Base-by-base conservation (phyloP, 2,888 invertebrate genomes). In the Amaurobius ferox region DNA sequence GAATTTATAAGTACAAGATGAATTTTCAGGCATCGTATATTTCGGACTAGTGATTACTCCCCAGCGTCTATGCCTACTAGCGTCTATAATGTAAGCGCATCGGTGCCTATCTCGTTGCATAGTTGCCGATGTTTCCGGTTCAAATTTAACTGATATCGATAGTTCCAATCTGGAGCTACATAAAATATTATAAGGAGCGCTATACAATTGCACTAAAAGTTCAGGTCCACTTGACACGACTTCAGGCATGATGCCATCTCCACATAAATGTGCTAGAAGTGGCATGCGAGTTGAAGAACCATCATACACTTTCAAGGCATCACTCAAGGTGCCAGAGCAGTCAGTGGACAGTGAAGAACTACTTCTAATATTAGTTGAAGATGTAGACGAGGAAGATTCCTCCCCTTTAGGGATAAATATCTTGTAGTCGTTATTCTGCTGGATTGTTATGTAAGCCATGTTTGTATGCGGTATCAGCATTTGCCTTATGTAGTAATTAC, bases 401-500 rank as follows among this genome's bases (percentile, higher is more conserved):
- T 71, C 66, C 16, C 89, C 89, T 48, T 88, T 88, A 64, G 89
- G 95, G 91, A 97, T 93, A 90, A 94, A 94, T 93, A 95, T 94
- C 91, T 94, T 95, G 90, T 95, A 94, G 62, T 94, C 93, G 87
- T 94, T 94, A 90, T 94, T 94, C 91, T 96, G 96, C 90, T 94
- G 93, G 88, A 96, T 94, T 78, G 94, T 94, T 89, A 96, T 92
- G 89, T 96, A 92, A 80, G 95, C 95, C 90, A 95, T 94, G 91
- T 95, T 94, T 88, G 95, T 71, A 26, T 76, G 83, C n/a, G 83
- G 71, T 2, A 83, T 62, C 40, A 76, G 68, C 83, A 83, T 83
- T 39, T 97, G 97, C 32, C 96, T 93, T 88, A 97, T 93, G 88
- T 95, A 96, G 94, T 97, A 96, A 91, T 96, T 95, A 91, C 98